Base-by-base conservation (phyloP, 53 echinoderm and acorn worm species). In the Antedon mediterranea region DNA sequence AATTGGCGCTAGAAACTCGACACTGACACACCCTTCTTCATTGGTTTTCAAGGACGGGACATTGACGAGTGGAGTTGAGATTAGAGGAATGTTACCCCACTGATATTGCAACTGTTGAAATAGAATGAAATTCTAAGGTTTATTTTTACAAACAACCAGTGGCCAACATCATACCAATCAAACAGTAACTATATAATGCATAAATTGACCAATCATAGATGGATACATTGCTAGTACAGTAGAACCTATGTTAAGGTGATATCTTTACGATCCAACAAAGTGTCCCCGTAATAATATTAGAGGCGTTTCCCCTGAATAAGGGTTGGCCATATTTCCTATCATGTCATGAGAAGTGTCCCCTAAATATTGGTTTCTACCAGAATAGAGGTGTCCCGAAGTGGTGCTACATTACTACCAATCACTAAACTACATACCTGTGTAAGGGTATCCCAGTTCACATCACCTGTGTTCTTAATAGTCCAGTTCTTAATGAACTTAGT, bases 401-500 rank as follows among this genome's bases (percentile, higher is more conserved):
- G n/a, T n/a, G n/a, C n/a, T n/a, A n/a, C n/a, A n/a, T n/a, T n/a
- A n/a, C n/a, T n/a, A n/a, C n/a, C n/a, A n/a, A n/a, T n/a, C n/a
- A n/a, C n/a, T n/a, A n/a, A 37, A 0, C 3, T 3, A 34, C 72
- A 23, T 76, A 95, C 95, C 85, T 91, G 87, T 28, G 95, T 95
- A 37, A 91, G 78, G 27, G 77, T 43, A 81, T 89, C 83, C 91
- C 91, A 95, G 72, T 79, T 30, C 2, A 82, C 72, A n/a, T 80
- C 83, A 27, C 95, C 95, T 70, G 77, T 83, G 85, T 95, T 95
- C 57, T 74, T 80, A 83, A 95, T 86, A 28, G 86, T 71, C 95
- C 95, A 95, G 79, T 82, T 89, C 77, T 95, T 95, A 57, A 83
- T 81, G 81, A 95, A 95, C 84, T 84, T 91, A 71, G 89, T 87